Conservation (phyloP, 30 jellyfish, hydroid and myxozoan species). For the Chrysaora quinquecirrha region DNA sequence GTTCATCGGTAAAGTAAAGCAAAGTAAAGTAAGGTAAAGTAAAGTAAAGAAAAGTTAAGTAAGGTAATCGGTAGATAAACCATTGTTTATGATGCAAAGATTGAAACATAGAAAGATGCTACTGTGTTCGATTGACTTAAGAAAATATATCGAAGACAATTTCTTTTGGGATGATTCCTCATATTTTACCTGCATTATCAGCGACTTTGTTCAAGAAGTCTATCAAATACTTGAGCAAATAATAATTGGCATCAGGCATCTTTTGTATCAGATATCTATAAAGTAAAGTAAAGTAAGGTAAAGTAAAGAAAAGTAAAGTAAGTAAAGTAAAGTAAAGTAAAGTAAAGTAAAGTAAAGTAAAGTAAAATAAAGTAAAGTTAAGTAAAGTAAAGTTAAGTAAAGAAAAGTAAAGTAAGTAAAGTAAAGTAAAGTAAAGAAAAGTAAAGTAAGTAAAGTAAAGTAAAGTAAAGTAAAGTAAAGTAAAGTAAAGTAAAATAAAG, state of each 20-base stretch:
- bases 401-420: background rate
- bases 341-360: background rate
- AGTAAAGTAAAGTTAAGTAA: background rate
- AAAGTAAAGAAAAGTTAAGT: too few species aligned
- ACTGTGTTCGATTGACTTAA: too few species aligned
- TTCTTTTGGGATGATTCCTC: too few species aligned
- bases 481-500: background rate
- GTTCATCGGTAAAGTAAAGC: too few species aligned
- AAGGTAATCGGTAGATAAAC: too few species aligned
- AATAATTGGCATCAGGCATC: conserved; percentile 76
- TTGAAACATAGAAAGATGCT: too few species aligned
- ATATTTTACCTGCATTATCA: conserved; percentile 72
- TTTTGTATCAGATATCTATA: conserved; percentile 55
- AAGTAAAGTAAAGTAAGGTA: background rate
- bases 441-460: too few species aligned
- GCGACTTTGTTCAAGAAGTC: conserved; percentile 67
- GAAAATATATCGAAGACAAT: too few species aligned
- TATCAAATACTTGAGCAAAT: conserved; percentile 73
- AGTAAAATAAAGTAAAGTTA: background rate
- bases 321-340: background rate
- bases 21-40: too few species aligned
- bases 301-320: background rate
- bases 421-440: too few species aligned
- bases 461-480: too few species aligned
- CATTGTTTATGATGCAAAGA: too few species aligned